These are phyloP conservation scores for Sphaeramia orbicularis DNA, from an alignment of 2,797 vertebrate species.

Conservation along the genomic window DNA sequence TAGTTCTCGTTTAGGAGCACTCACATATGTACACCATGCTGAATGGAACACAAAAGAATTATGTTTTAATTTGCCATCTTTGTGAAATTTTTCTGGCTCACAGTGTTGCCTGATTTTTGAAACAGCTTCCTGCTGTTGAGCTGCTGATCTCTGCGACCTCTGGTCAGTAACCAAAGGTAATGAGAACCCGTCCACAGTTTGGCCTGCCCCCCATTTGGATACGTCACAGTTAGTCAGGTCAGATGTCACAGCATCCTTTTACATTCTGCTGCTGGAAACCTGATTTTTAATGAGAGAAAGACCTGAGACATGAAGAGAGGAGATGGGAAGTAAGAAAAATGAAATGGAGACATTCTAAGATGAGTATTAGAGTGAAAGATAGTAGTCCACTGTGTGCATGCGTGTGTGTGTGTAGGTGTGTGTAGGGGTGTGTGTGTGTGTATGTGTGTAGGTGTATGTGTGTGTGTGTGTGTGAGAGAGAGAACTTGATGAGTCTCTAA, in stretches of 20 bases:
- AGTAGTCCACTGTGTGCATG: conserved; percentile 10
- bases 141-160: conserved; percentile 30
- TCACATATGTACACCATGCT: not conserved
- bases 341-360: conserved; percentile 60
- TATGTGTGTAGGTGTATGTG: not conserved
- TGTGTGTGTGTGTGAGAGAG: not conserved
- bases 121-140: conserved; percentile 5
- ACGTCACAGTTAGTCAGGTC: conserved; percentile 57
- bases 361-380: conserved; percentile 56
- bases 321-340: conserved; percentile 36
- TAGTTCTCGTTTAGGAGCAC: conserved; percentile 36
- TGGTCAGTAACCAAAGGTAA: conserved; percentile 58
- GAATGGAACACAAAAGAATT: conserved; percentile 1
- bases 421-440: conserved; percentile 4
- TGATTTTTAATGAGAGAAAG: conserved; percentile 66
- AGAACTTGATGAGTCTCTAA: conserved; percentile 78
- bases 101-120: conserved; percentile 6
- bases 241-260: conserved; percentile 25
- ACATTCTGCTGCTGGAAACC: conserved; percentile 30
- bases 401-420: conserved; percentile 5
- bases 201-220: conserved; percentile 39
- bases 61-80: conserved; percentile 9
- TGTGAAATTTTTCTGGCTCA: conserved; percentile 1
- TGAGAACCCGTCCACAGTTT: conserved; percentile 53
- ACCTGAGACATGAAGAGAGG: conserved; percentile 23